Evolutionary conservation across 2,113 vertebrate genomes (phyloP).

Genomic region (sheep (Ovis aries)): DNA sequence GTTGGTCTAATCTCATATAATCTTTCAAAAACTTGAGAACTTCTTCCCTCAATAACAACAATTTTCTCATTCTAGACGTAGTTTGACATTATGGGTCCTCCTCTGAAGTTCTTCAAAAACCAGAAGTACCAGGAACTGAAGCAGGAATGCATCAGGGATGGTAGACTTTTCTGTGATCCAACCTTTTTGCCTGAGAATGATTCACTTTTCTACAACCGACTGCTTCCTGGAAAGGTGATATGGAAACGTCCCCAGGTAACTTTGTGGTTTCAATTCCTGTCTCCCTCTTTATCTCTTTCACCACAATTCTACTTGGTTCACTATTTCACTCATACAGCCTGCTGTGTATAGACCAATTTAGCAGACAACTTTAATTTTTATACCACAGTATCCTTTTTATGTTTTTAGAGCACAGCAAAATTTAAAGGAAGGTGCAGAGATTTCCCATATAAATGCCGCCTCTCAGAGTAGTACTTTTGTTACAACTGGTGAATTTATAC

Average conservation of each 20-base stretch:
- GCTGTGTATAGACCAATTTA: background rate
- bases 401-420: background rate
- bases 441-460: background rate
- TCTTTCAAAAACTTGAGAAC: background rate
- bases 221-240: slow-evolving; percentile 80
- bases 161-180: slow-evolving; percentile 88
- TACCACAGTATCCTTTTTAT: background rate
- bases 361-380: background rate
- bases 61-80: slow-evolving; percentile 31
- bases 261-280: background rate
- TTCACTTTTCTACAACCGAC: slow-evolving; percentile 87
- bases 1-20: background rate
- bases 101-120: slow-evolving; percentile 80
- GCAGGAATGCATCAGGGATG: slow-evolving; percentile 80
- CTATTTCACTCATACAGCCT: background rate
- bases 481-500: background rate
- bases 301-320: background rate
- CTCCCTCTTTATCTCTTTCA: background rate
- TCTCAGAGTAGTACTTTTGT: background rate
- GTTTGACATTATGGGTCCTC: slow-evolving; percentile 81
- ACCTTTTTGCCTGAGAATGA: slow-evolving; percentile 87
- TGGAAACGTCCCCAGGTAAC: slow-evolving; percentile 94
- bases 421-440: background rate
- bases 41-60: background rate
- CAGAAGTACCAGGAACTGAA: slow-evolving; percentile 89